These are phyloP conservation scores for Athene cunicularia DNA, from an alignment of 2,113 vertebrate genomes.

Conservation along the genomic window DNA sequence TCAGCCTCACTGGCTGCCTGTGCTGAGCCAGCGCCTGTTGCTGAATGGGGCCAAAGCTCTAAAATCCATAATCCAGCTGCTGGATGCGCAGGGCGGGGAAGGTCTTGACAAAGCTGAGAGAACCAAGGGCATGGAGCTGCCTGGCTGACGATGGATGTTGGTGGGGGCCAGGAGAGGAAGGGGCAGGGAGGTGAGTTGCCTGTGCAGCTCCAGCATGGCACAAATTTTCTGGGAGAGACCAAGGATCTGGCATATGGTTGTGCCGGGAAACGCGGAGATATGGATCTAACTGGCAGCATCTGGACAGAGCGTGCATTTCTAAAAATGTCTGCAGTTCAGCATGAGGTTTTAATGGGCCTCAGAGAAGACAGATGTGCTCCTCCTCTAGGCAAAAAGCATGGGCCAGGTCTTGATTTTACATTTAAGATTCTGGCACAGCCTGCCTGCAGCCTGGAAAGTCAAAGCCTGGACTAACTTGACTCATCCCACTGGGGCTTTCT, in stretches of 20 bases:
- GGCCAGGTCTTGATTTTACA: neutral
- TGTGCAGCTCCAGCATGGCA: neutral
- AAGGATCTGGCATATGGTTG: neutral
- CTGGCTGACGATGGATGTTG: neutral
- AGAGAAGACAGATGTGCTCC: constrained; percentile 6
- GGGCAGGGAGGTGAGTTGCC: neutral
- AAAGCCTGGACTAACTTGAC: neutral
- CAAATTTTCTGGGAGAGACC: neutral
- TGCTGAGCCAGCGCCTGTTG: neutral
- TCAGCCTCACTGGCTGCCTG: neutral
- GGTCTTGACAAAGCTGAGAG: neutral
- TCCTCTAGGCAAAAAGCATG: neutral
- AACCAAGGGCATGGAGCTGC: neutral
- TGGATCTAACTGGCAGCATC: neutral
- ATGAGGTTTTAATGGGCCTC: constrained; percentile 4
- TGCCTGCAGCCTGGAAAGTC: neutral
- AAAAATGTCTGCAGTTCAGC: neutral
- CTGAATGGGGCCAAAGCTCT: neutral
- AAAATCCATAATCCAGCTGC: neutral
- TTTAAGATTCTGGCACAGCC: constrained; percentile 18
- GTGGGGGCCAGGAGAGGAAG: neutral
- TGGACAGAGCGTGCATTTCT: neutral
- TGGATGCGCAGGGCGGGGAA: neutral
- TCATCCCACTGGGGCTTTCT: neutral
- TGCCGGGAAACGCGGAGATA: neutral